These are phyloP conservation scores for Leptopterna dolabrata DNA, from an alignment of 2,888 invertebrate species.

Conservation along the genomic window DNA sequence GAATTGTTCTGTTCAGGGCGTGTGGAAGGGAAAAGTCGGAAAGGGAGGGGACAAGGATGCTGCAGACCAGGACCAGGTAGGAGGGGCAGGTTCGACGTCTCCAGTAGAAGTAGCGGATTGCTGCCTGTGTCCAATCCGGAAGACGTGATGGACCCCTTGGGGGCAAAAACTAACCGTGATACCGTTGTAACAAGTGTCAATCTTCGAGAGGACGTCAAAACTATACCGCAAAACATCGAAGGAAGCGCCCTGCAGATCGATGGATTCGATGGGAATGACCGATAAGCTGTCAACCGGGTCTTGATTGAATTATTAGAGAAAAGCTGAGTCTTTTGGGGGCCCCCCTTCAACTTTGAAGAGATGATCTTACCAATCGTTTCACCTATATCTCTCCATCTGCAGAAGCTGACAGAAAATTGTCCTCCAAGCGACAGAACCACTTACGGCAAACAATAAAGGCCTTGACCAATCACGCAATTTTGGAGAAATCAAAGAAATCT, in stretches of 20 bases:
- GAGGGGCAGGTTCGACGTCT: slow-evolving; percentile 41
- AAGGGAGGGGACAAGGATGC: not conserved
- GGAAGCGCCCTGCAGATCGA: not conserved
- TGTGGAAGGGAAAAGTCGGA: not conserved
- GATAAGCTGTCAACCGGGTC: slow-evolving; percentile 41
- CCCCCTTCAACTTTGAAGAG: not conserved
- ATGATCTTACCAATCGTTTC: slow-evolving; percentile 9
- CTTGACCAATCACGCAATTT: slow-evolving; percentile 26
- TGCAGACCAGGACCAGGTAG: not conserved
- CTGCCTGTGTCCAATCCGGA: slow-evolving; percentile 55
- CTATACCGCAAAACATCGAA: slow-evolving; percentile 48
- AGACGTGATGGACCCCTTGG: slow-evolving; percentile 55
- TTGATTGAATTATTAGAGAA: slow-evolving; percentile 52
- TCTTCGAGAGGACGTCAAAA: slow-evolving; percentile 52
- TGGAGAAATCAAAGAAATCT: not conserved
- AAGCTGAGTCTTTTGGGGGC: not conserved
- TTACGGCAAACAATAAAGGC: slow-evolving; percentile 21
- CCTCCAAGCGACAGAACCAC: not conserved
- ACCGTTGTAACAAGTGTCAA: slow-evolving; percentile 55
- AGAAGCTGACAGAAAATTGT: not conserved
- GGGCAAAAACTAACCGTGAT: slow-evolving; percentile 53
- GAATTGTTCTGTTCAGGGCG: not conserved
- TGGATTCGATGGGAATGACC: slow-evolving; percentile 25
- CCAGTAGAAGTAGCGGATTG: slow-evolving; percentile 51
- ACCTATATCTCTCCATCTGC: not conserved